Conservation (phyloP, 2,113 vertebrate species). For the Cacatua alba region DNA sequence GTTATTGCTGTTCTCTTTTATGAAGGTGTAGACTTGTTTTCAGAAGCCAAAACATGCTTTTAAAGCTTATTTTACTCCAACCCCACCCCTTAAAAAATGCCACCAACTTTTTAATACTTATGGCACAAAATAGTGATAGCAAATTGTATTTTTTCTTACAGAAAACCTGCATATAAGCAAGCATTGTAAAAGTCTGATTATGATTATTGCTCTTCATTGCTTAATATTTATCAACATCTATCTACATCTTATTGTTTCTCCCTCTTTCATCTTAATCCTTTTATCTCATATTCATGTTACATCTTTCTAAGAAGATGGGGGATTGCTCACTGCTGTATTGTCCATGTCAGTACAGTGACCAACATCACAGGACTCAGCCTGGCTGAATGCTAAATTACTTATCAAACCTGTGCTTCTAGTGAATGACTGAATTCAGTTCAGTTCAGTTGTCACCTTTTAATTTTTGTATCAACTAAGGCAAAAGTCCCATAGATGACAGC, state of each 20-base stretch:
- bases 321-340: background rate
- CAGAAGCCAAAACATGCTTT: background rate
- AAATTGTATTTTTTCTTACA: background rate
- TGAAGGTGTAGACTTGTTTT: background rate
- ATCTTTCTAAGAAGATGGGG: background rate
- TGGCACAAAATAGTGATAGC: background rate
- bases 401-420: background rate
- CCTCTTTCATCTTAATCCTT: background rate
- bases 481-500: background rate
- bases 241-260: background rate
- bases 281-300: background rate
- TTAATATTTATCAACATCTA: background rate
- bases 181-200: background rate
- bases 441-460: background rate
- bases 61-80: background rate
- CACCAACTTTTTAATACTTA: background rate
- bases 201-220: background rate
- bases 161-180: background rate
- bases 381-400: background rate
- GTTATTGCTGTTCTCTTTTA: background rate
- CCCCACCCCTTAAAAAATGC: fast-evolving
- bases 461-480: background rate
- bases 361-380: background rate
- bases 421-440: background rate
- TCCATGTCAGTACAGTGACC: background rate